Evolutionary conservation across 2,113 vertebrate species (phyloP).

Genomic region (Rhinolophus ferrumequinum): DNA sequence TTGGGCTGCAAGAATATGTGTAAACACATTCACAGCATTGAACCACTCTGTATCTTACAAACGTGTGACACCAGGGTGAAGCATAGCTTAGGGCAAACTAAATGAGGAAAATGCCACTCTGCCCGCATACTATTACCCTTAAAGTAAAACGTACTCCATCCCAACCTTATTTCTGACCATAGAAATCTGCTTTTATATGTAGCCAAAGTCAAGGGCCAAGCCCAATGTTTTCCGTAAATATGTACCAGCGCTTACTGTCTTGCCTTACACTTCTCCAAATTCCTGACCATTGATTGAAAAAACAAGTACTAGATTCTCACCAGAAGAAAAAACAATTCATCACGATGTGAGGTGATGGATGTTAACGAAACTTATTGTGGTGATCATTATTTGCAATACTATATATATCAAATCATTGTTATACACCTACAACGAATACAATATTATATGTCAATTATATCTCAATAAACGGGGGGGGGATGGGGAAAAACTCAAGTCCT

Average conservation of each 20-base stretch:
- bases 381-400: neutral
- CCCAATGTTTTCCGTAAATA: slow-evolving; percentile 42
- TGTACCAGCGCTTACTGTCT: neutral
- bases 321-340: neutral
- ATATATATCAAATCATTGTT: neutral
- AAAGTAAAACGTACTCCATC: slow-evolving; percentile 9
- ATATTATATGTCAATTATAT: neutral
- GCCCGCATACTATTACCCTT: neutral
- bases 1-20: neutral
- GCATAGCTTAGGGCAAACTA: neutral
- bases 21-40: neutral
- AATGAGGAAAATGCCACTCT: neutral
- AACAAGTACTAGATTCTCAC: neutral
- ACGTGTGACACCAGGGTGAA: neutral
- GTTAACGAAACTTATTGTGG: neutral
- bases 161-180: neutral
- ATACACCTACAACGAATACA: neutral
- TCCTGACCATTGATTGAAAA: slow-evolving; percentile 11
- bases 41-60: neutral
- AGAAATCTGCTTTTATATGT: neutral
- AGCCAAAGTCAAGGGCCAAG: neutral
- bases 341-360: neutral
- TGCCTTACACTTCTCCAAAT: neutral
- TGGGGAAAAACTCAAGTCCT: neutral
- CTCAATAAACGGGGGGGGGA: neutral